Evolutionary conservation across 2,888 invertebrate species (phyloP).

Genomic region (Athalia rosae): DNA sequence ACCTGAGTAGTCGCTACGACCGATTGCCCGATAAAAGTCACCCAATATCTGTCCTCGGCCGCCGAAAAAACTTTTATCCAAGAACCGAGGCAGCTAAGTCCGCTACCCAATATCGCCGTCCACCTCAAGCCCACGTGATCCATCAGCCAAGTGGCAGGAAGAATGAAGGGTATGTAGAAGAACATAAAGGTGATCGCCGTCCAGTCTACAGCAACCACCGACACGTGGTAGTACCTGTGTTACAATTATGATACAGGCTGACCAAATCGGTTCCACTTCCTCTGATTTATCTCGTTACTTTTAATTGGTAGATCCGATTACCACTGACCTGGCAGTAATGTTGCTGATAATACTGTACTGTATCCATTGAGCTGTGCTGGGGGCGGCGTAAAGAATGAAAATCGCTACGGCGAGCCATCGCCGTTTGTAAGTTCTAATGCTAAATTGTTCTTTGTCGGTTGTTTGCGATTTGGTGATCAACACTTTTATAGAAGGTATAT

Average conservation of each 20-base stretch:
- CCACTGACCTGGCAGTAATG: constrained; percentile 73
- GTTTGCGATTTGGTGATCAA: neutral
- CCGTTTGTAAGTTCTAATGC: constrained; percentile 67
- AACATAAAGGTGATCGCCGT: constrained; percentile 82
- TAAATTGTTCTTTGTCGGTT: neutral
- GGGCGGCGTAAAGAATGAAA: constrained; percentile 77
- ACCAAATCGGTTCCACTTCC: neutral
- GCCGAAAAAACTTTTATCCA: constrained; percentile 80
- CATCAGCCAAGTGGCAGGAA: constrained; percentile 76
- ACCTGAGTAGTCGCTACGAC: constrained; percentile 72
- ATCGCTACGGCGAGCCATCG: constrained; percentile 78
- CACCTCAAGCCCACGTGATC: constrained; percentile 76
- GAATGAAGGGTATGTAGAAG: constrained; percentile 79
- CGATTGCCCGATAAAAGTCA: constrained; percentile 79
- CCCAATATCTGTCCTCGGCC: constrained; percentile 77
- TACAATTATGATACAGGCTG: neutral
- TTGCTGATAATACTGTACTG: constrained; percentile 80
- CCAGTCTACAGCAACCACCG: constrained; percentile 77
- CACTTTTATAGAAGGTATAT: neutral
- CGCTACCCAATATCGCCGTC: constrained; percentile 75
- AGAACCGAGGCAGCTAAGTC: constrained; percentile 78
- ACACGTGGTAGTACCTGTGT: constrained; percentile 71
- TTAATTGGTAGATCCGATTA: neutral
- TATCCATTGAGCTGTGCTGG: constrained; percentile 81
- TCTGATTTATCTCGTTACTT: neutral